Conservation (phyloP, 2,797 vertebrate genomes). For the Novumbra hubbsi region DNA sequence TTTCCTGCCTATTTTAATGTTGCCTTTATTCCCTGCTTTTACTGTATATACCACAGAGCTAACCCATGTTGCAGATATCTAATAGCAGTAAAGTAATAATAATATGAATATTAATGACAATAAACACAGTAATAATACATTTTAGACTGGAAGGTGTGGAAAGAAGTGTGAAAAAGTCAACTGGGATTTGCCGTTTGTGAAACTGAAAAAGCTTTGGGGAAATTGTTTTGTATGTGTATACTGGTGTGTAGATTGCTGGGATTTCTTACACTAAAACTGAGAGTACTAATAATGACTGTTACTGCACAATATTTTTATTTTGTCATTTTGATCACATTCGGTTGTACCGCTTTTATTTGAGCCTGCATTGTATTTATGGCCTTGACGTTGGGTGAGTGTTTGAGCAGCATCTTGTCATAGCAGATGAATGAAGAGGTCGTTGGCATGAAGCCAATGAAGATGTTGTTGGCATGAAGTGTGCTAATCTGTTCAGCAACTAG, state of each 20-base stretch:
- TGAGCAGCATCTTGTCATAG: constrained; percentile 55
- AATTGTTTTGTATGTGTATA: constrained; percentile 64
- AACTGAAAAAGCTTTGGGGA: constrained; percentile 72
- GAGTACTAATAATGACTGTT: constrained; percentile 64
- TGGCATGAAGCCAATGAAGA: constrained; percentile 4
- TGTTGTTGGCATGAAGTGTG: constrained; percentile 33
- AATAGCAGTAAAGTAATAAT: constrained; percentile 64
- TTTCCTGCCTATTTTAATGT: constrained; percentile 68
- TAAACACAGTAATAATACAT: constrained; percentile 62
- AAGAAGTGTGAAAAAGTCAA: constrained; percentile 43
- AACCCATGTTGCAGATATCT: constrained; percentile 64
- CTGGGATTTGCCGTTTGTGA: constrained; percentile 51
- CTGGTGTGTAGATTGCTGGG: constrained; percentile 72
- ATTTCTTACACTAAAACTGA: constrained; percentile 66
- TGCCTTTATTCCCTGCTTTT: constrained; percentile 70
- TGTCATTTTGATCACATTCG: constrained; percentile 64
- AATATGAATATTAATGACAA: constrained; percentile 66
- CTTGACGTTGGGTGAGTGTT: constrained; percentile 65
- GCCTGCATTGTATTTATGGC: constrained; percentile 58
- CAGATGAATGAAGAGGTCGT: constrained; percentile 44
- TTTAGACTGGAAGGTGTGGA: constrained; percentile 42
- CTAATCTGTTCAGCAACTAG: constrained; percentile 31
- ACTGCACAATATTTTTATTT: constrained; percentile 77
- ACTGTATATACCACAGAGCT: constrained; percentile 65
- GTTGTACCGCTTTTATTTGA: constrained; percentile 70